These are phyloP conservation scores for Cuculus canorus DNA, from an alignment of 2,797 vertebrate genomes.

Conservation along the genomic window DNA sequence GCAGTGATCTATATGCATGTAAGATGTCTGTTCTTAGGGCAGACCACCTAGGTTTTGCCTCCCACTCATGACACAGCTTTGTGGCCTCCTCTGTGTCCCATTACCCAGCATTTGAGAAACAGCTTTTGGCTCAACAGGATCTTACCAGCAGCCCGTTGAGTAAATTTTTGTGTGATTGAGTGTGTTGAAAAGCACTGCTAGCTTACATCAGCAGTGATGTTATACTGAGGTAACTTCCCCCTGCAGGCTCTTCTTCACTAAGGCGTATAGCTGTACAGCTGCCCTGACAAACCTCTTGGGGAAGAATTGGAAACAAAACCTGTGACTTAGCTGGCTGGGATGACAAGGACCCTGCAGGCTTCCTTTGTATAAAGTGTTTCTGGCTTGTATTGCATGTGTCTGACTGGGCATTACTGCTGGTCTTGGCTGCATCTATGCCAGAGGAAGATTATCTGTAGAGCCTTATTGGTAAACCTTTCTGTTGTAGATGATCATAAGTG, in stretches of 20 bases:
- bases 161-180: neutral
- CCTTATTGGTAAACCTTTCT: neutral
- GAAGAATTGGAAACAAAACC: neutral
- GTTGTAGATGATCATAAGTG: neutral
- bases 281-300: neutral
- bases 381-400: neutral
- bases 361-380: neutral
- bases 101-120: rapidly evolving
- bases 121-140: neutral
- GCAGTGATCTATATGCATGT: rapidly evolving
- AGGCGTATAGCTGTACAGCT: neutral
- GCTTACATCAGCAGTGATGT: neutral
- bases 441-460: neutral
- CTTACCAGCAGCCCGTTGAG: rapidly evolving
- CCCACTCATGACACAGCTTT: neutral
- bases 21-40: neutral
- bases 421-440: neutral
- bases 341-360: neutral
- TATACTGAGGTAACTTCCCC: neutral
- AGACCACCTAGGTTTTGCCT: neutral
- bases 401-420: neutral
- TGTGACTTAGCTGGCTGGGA: neutral
- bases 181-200: neutral
- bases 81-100: neutral
- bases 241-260: neutral